Conservation (phyloP, 2,113 vertebrate species). For the Rhinolophus sinicus region DNA sequence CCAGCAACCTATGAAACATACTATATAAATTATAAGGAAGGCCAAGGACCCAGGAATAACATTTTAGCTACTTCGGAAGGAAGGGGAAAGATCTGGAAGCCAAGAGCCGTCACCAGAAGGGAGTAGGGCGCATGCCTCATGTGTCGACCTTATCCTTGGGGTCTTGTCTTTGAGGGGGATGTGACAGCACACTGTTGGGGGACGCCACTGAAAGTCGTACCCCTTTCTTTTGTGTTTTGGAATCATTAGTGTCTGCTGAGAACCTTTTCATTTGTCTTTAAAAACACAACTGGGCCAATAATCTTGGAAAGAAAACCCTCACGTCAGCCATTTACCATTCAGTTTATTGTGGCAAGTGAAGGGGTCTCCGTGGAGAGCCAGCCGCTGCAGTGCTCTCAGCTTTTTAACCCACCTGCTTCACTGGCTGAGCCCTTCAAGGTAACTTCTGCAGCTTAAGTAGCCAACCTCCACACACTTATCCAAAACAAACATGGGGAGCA, state of each 20-base stretch:
- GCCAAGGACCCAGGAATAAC: not conserved
- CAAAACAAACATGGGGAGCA: not conserved
- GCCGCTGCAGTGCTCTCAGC: too few relatives aligned
- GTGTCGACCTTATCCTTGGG: not conserved
- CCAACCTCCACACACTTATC: not conserved
- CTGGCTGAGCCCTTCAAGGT: not conserved
- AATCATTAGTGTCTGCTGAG: not conserved
- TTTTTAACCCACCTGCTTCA: not conserved
- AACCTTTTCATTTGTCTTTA: not conserved
- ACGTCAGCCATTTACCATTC: not conserved
- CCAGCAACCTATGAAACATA: not conserved
- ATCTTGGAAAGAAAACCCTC: not conserved
- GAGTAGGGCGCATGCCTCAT: rapidly evolving
- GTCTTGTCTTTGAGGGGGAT: not conserved
- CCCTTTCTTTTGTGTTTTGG: not conserved
- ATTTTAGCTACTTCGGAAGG: not conserved
- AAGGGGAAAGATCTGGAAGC: not conserved
- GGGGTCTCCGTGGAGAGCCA: not conserved
- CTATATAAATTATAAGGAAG: not conserved
- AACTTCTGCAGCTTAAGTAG: not conserved
- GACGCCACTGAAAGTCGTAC: not conserved
- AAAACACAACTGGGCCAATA: not conserved
- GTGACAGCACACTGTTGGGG: rapidly evolving
- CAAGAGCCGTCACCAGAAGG: not conserved
- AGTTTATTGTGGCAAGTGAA: not conserved